A percentile compares a stretch with the other conserved stretches of the same genome.
Conservation (phyloP, 30 jellyfish, hydroid and myxozoan genomes). For the Turritopsis rubra region DNA sequence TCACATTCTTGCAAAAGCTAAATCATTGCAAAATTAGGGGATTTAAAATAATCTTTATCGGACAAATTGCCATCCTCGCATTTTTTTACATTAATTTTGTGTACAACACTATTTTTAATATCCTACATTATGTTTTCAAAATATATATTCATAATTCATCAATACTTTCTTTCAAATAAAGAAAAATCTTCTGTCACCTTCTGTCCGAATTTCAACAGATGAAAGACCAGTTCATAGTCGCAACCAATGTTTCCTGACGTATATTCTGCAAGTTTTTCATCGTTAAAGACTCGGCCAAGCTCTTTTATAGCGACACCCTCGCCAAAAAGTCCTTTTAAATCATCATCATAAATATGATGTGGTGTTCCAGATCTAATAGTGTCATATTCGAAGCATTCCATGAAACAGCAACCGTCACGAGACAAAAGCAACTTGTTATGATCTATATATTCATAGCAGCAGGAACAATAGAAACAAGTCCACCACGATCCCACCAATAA, state of each 20-base stretch:
- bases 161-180: no score
- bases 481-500: constrained; percentile 31
- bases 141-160: no score
- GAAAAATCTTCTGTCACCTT: neutral
- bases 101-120: no score
- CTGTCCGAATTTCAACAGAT: constrained; percentile 7
- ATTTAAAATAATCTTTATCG: no score
- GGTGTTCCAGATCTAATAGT: constrained; percentile 1
- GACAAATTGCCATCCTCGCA: no score
- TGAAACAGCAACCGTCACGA: neutral
- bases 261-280: constrained; percentile 4
- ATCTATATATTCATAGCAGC: constrained; percentile 27
- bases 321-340: neutral
- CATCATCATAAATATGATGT: neutral
- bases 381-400: constrained; percentile 27
- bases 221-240: neutral
- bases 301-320: neutral
- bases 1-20: no score
- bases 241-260: constrained; percentile 22
- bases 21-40: no score
- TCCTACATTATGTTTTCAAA: no score
- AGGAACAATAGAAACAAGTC: constrained; percentile 30
- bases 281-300: constrained; percentile 3
- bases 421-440: neutral
- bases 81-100: no score